Evolutionary conservation across 2,797 vertebrate genomes (phyloP).

Genomic region (Oceanodroma leucorhoa): DNA sequence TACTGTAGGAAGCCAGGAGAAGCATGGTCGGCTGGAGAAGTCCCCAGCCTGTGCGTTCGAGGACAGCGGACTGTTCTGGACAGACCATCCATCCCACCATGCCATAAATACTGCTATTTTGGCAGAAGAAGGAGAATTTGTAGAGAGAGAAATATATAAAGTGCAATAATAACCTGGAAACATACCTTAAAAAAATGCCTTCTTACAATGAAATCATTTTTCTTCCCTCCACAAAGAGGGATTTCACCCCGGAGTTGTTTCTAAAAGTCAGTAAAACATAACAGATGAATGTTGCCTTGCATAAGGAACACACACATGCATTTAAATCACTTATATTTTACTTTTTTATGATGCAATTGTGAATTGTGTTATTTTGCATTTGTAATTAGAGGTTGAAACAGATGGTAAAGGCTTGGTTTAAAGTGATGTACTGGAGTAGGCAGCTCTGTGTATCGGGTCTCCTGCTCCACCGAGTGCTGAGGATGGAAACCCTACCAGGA

Average conservation of each 20-base stretch:
- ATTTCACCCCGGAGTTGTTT: constrained; percentile 55
- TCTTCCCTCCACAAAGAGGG: background rate
- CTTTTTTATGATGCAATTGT: constrained; percentile 71
- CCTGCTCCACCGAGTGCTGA: background rate
- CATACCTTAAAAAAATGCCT: background rate
- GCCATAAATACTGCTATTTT: background rate
- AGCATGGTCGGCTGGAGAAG: background rate
- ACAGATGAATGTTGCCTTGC: constrained; percentile 64
- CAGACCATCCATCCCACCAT: background rate
- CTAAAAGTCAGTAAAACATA: constrained; percentile 42
- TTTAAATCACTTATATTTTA: constrained; percentile 72
- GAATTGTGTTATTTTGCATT: constrained; percentile 72
- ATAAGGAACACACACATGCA: constrained; percentile 60
- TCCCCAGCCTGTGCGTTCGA: rapidly evolving
- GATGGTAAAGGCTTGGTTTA: constrained; percentile 60
- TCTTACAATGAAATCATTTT: background rate
- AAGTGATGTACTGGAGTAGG: background rate
- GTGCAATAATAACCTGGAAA: background rate
- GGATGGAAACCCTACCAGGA: background rate
- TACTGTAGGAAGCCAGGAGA: background rate
- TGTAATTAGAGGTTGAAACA: constrained; percentile 71
- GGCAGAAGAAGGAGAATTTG: background rate
- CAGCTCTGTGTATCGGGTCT: background rate
- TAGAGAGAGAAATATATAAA: background rate
- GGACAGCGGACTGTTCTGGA: background rate